These are phyloP conservation scores for Hassar affinis DNA, from an alignment of 2,113 vertebrate species.

Conservation along the genomic window DNA sequence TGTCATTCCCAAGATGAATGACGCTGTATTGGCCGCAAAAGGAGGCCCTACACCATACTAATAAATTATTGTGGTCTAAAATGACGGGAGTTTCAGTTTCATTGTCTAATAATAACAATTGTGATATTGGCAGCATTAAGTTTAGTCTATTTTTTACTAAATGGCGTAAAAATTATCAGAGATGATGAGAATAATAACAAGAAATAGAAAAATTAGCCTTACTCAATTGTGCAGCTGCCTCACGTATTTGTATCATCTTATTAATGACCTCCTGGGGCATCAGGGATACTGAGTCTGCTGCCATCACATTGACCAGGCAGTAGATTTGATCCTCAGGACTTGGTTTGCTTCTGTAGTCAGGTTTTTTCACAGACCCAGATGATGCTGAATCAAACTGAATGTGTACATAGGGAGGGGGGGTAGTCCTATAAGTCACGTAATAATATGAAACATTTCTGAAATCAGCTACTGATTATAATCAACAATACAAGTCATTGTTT, in stretches of 20 bases:
- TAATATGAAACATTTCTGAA: neutral
- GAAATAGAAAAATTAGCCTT: neutral
- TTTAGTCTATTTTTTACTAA: too few relatives aligned
- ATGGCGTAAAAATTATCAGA: too few relatives aligned
- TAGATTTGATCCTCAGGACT: neutral
- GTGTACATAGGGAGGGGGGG: too few relatives aligned
- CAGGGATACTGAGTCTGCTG: neutral
- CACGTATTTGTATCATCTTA: neutral
- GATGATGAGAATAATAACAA: too few relatives aligned
- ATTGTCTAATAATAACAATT: too few relatives aligned
- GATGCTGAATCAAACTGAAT: neutral
- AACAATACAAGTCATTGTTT: neutral
- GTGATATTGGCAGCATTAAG: too few relatives aligned
- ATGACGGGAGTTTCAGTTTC: too few relatives aligned
- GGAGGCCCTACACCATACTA: too few relatives aligned
- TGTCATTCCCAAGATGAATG: too few relatives aligned
- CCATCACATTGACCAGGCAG: slow-evolving; percentile 37
- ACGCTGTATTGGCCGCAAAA: too few relatives aligned
- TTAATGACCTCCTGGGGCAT: neutral
- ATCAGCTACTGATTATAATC: neutral
- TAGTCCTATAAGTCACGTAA: neutral
- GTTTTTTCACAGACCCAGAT: neutral
- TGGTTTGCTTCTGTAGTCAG: neutral
- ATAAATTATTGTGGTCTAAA: too few relatives aligned
- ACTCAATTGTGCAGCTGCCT: neutral